Conservation (phyloP, 2,888 invertebrate genomes). For the Nephrotoma flavescens region DNA sequence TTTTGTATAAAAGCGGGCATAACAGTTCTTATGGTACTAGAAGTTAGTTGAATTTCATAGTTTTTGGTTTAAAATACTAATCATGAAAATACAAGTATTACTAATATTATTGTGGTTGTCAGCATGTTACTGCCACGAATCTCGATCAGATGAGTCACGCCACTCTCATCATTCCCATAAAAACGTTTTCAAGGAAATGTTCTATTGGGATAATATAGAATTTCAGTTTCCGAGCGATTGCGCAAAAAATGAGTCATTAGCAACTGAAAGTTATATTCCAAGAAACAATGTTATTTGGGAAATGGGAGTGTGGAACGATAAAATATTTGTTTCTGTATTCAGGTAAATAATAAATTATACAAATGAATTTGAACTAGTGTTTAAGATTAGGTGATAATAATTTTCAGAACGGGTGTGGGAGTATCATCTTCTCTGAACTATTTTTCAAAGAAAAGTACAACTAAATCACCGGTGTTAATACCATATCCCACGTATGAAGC, state of each 20-base stretch:
- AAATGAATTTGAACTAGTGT: background rate
- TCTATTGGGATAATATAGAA: background rate
- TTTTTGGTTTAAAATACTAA: background rate
- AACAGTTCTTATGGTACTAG: background rate
- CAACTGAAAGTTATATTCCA: background rate
- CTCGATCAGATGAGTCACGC: background rate
- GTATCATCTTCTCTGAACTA: slow-evolving; percentile 57
- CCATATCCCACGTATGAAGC: slow-evolving; percentile 68
- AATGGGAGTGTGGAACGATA: background rate
- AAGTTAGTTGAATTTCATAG: background rate
- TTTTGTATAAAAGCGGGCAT: background rate
- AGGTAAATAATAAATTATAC: background rate
- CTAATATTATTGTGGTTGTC: background rate
- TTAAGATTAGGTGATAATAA: background rate
- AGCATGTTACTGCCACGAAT: background rate
- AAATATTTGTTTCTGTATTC: background rate
- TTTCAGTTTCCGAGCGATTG: background rate
- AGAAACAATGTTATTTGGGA: background rate
- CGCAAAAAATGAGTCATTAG: background rate
- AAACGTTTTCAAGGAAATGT: background rate
- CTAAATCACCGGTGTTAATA: slow-evolving; percentile 51
- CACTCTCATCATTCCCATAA: too few relatives aligned
- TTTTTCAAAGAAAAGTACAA: slow-evolving; percentile 37
- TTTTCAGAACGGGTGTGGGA: slow-evolving; percentile 46
- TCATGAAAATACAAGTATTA: background rate